Evolutionary conservation across 2,888 invertebrate genomes (phyloP), one percentile per base, ranked within the genome.

Genomic region (Nematopogon swammerdamellus): DNA sequence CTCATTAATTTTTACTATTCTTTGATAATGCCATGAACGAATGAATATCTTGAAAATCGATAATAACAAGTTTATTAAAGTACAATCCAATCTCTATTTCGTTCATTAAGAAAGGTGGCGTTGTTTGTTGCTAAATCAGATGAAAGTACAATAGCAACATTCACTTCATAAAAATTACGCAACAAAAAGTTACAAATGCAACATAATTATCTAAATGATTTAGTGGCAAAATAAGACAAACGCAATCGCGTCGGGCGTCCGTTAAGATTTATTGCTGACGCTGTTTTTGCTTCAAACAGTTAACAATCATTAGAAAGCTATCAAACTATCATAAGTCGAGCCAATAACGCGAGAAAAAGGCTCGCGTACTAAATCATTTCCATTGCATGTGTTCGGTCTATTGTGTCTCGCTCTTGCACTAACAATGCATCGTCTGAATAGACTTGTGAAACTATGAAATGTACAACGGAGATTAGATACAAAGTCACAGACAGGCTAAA

Each of bases 71-170:
- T 17, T 29, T 17, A 47, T 36, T 2, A 25, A 16, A 19, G 16
- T 19, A 18, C n/a, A 45, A 45, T n/a, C n/a, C 25, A 25, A 25
- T 25, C 8, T 25, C 25, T 25, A 25, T 25, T 25, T 25, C 25
- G 4, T 25, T 25, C 25, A 25, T 25, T 25, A 25, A 25, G 5
- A 25, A 25, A 25, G 25, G 8, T 25, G 8, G 25, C 25, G 25
- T 8, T 36, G 43, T 49, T 48, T 48, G 18, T 19, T 18, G 14
- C 17, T 44, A 44, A 44, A 36, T 18, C 19, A 19, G 43, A 47
- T 36, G n/a, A 42, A 47, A 19, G 42, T 20, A 18, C 4, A 43
- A 47, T 36, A 2, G 47, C 36, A 19, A 14, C 47, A 14, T 36
- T 42, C 19, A 16, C 20, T 47, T n/a, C n/a, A 36, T n/a, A 17